Conservation (phyloP, 2,797 vertebrate genomes). For the Catharus ustulatus region DNA sequence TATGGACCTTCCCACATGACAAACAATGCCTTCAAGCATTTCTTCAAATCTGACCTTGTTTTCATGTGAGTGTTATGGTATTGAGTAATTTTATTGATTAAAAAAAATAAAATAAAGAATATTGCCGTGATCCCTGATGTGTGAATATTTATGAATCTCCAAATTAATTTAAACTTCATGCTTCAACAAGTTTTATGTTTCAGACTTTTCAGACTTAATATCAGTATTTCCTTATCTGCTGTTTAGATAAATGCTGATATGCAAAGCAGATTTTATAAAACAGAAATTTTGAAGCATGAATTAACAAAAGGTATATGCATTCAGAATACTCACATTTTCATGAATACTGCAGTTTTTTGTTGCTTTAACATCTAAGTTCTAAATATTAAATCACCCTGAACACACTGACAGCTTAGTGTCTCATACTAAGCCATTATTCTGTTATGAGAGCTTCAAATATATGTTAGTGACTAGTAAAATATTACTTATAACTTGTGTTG, state of each 20-base stretch:
- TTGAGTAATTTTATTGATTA: not conserved
- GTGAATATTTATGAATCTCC: not conserved
- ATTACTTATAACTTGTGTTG: not conserved
- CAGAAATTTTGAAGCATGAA: not conserved
- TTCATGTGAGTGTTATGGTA: not conserved
- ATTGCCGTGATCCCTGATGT: not conserved
- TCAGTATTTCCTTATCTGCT: not conserved
- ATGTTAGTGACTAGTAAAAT: not conserved
- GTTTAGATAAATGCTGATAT: not conserved
- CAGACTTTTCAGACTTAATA: not conserved
- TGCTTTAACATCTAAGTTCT: not conserved
- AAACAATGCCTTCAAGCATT: not conserved
- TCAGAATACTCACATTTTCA: not conserved
- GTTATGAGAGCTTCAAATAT: not conserved
- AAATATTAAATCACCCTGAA: not conserved
- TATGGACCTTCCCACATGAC: accelerated
- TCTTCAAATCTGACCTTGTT: not conserved
- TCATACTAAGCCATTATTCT: not conserved
- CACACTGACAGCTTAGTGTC: not conserved
- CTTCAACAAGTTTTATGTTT: not conserved
- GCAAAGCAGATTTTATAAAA: not conserved
- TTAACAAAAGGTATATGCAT: not conserved
- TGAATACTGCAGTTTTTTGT: not conserved
- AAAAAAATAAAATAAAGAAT: not conserved
- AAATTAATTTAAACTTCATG: not conserved